Evolutionary conservation across 2,113 vertebrate species (phyloP).

Genomic region (Tupaia tana): DNA sequence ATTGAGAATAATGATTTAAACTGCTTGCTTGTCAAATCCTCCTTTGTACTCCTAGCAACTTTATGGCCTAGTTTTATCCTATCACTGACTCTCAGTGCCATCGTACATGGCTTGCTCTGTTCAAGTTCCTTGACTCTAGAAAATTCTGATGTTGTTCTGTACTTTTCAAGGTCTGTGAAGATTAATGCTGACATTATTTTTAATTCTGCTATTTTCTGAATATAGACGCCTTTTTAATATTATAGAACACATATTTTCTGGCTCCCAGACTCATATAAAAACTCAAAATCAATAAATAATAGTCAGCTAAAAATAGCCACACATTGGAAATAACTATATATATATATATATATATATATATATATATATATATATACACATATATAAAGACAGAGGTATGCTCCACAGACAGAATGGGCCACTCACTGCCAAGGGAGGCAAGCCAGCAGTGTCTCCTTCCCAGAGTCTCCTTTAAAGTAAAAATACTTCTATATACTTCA

Average conservation of each 20-base stretch:
- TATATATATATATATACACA: too few species aligned
- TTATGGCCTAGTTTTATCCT: not conserved
- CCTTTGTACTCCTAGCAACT: not conserved
- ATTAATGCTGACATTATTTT: not conserved
- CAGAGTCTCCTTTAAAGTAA: too few species aligned
- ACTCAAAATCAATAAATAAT: constrained; percentile 28
- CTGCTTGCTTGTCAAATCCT: too few species aligned
- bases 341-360: too few species aligned
- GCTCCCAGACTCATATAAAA: constrained; percentile 16
- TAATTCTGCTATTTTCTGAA: not conserved
- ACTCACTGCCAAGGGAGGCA: too few species aligned
- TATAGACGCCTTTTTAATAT: not conserved
- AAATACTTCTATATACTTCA: not conserved
- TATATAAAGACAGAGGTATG: too few species aligned
- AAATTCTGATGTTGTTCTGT: not conserved
- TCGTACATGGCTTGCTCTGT: not conserved
- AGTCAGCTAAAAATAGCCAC: not conserved
- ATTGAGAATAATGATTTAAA: not conserved
- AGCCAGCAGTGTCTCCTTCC: too few species aligned
- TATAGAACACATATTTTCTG: not conserved
- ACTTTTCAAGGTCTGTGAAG: constrained; percentile 14
- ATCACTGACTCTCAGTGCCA: accelerated
- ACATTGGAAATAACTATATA: not conserved
- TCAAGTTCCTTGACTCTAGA: not conserved
- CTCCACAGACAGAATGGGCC: too few species aligned